A percentile compares a stretch with the other conserved stretches of the same genome.
Evolutionary conservation across 2,113 vertebrate genomes (phyloP).

Genomic region (Actinemys pallida): DNA sequence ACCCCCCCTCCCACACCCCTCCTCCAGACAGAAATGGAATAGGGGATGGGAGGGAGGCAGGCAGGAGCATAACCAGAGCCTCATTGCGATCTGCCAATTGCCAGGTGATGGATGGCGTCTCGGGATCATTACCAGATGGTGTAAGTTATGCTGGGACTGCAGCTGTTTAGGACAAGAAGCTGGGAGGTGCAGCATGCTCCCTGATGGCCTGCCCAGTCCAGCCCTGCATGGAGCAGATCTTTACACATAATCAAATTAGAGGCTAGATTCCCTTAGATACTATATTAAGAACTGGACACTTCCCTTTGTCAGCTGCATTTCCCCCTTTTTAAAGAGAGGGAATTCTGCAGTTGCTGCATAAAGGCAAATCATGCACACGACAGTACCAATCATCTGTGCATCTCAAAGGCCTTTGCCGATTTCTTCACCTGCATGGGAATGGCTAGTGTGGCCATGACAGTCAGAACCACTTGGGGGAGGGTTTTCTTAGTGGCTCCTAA

Average conservation of each 20-base stretch:
- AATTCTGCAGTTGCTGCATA: background rate
- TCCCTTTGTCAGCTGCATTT: background rate
- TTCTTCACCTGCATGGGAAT: background rate
- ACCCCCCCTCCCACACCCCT: fast-evolving
- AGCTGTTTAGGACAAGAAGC: background rate
- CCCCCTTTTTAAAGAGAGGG: background rate
- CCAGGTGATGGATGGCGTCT: background rate
- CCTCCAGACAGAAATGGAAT: background rate
- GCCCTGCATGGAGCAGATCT: too few species aligned
- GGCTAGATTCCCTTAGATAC: too few species aligned
- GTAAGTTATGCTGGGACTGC: background rate
- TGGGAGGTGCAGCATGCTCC: too few species aligned
- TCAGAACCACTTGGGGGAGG: background rate
- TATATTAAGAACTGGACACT: background rate
- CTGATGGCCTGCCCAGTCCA: too few species aligned
- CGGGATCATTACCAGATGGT: background rate
- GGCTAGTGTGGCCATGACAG: background rate
- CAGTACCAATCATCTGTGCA: background rate
- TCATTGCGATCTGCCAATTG: background rate
- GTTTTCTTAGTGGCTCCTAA: too few species aligned
- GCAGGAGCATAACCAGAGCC: background rate
- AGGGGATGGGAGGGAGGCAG: background rate
- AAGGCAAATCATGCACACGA: background rate
- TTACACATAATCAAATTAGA: too few species aligned
- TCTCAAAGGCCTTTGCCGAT: background rate